phyloP scores from a whole-genome alignment of 2,888 invertebrate species.

The Labia minor region DNA sequence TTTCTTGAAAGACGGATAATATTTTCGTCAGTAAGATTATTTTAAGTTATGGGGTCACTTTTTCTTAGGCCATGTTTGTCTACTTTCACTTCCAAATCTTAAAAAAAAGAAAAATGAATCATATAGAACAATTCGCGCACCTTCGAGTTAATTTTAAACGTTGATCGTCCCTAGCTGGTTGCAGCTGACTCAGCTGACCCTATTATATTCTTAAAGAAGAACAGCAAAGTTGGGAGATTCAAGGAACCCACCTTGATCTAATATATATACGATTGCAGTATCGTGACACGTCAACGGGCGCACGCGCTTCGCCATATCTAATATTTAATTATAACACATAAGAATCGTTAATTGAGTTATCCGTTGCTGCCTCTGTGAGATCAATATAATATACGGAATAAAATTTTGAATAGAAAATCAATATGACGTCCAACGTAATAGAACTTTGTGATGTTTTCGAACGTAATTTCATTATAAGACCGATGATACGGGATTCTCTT shows the following conservation, averaged over 20 bases:
- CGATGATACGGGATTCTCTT: slow-evolving; percentile 13
- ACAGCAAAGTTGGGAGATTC: neutral
- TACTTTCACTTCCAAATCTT: neutral
- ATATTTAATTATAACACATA: slow-evolving; percentile 13
- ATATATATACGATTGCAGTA: neutral
- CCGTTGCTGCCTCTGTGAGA: slow-evolving; percentile 13
- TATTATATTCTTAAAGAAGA: neutral
- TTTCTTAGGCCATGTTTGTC: neutral
- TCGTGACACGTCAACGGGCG: neutral
- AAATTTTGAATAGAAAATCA: slow-evolving; percentile 13
- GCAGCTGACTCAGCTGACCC: slow-evolving; percentile 3
- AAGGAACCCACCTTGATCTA: neutral
- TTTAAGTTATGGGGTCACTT: neutral
- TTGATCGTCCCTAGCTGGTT: neutral
- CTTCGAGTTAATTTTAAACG: neutral
- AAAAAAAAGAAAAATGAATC: neutral
- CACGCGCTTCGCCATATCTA: neutral
- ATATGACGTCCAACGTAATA: slow-evolving; percentile 13
- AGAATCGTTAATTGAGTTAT: slow-evolving; percentile 13
- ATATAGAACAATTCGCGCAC: neutral
- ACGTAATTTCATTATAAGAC: slow-evolving; percentile 13
- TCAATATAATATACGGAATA: slow-evolving; percentile 8
- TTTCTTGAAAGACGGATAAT: no score
- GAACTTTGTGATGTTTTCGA: slow-evolving; percentile 13
- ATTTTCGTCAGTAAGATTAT: no score